These are phyloP conservation scores for Myiotriccus ornatus DNA, from an alignment of 2,797 vertebrate species.

Conservation along the genomic window DNA sequence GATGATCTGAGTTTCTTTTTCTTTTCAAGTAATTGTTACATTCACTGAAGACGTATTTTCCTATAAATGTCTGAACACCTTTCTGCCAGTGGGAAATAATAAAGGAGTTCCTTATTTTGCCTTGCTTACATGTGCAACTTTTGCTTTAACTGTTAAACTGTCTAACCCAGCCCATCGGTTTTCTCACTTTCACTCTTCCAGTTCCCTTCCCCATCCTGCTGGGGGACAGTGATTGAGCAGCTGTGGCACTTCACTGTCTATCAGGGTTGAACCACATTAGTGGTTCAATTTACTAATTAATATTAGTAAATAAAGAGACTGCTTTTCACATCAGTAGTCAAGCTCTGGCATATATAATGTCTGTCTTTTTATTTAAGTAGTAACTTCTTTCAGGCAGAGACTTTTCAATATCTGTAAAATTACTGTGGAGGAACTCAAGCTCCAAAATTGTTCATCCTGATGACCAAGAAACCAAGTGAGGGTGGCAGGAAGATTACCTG, in stretches of 20 bases:
- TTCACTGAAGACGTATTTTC: rapidly evolving
- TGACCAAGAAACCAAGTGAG: background rate
- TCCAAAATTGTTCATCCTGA: background rate
- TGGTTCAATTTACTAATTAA: too few relatives aligned
- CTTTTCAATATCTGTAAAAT: background rate
- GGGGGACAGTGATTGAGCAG: background rate
- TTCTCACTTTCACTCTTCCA: background rate
- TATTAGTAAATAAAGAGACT: background rate
- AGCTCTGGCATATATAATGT: background rate
- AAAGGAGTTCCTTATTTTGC: background rate
- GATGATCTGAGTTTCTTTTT: rapidly evolving
- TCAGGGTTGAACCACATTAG: background rate
- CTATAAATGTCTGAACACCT: background rate
- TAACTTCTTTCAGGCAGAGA: background rate
- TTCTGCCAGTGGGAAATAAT: background rate
- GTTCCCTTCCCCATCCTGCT: background rate
- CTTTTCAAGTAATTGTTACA: rapidly evolving
- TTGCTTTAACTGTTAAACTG: background rate
- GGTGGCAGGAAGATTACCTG: background rate
- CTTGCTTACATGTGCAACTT: background rate
- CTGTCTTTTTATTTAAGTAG: background rate
- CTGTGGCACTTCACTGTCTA: background rate
- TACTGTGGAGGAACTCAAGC: background rate
- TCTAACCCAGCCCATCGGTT: background rate
- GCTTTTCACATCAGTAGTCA: background rate